A percentile compares a stretch with the other conserved stretches of the same genome.
These are phyloP conservation scores for Nomada goodeniana DNA, from an alignment of 2,888 invertebrate genomes.

Conservation along the genomic window DNA sequence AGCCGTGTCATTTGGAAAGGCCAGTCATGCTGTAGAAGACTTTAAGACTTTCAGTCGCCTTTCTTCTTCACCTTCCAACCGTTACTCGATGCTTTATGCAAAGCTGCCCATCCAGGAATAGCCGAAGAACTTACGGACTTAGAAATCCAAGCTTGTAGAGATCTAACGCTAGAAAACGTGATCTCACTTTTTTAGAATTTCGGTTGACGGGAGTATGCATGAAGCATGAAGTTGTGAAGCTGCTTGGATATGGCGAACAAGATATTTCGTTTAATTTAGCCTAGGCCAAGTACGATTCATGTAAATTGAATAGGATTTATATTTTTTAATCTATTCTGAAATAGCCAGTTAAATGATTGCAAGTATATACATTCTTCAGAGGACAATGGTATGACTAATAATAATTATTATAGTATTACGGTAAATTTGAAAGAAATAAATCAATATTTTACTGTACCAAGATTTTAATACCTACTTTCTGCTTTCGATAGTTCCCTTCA, in stretches of 20 bases:
- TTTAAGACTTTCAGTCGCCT: slow-evolving; percentile 55
- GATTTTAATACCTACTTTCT: not conserved
- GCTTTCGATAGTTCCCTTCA: not conserved
- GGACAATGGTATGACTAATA: too few relatives aligned
- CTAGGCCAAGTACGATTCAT: not conserved
- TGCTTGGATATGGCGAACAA: slow-evolving; percentile 2
- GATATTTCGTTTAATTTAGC: slow-evolving; percentile 27
- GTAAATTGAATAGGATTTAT: not conserved
- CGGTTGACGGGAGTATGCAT: slow-evolving; percentile 21
- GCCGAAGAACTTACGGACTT: slow-evolving; percentile 37
- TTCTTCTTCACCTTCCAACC: slow-evolving; percentile 39
- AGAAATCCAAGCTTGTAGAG: slow-evolving; percentile 52
- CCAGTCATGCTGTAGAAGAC: slow-evolving; percentile 59
- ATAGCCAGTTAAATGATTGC: too few relatives aligned
- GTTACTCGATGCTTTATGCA: slow-evolving; percentile 54
- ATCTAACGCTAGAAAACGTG: slow-evolving; percentile 42
- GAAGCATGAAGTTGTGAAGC: slow-evolving; percentile 13
- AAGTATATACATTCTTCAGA: too few relatives aligned
- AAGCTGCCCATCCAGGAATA: slow-evolving; percentile 28
- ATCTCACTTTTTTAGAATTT: slow-evolving; percentile 25
- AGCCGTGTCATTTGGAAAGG: slow-evolving; percentile 60
- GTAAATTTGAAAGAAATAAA: not conserved
- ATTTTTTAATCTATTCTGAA: too few relatives aligned
- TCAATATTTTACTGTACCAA: not conserved
- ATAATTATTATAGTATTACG: too few relatives aligned